A percentile compares a stretch with the other conserved stretches of the same genome.
phyloP scores from a whole-genome alignment of 2,797 vertebrate species.

The Ceryle rudis region DNA sequence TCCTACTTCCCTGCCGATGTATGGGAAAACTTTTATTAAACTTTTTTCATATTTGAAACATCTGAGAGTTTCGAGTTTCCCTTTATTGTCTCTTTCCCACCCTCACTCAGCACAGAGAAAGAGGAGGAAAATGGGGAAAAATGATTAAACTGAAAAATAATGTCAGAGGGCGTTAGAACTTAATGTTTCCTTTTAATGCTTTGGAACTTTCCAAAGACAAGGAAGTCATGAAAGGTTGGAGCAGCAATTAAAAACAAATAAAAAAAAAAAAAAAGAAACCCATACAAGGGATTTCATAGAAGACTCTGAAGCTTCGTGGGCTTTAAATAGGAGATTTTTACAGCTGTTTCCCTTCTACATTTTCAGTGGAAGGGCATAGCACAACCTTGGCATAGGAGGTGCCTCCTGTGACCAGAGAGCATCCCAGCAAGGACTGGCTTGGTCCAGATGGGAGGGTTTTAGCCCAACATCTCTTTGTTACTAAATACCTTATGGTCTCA shows the following conservation, averaged over 20 bases:
- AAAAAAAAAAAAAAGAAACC: background rate
- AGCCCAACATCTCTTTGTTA: background rate
- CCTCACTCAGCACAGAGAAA: conserved; percentile 50
- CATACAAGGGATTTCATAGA: conserved; percentile 32
- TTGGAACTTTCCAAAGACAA: conserved; percentile 46
- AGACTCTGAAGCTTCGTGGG: conserved; percentile 31
- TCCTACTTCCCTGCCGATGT: background rate
- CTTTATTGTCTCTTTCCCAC: conserved; percentile 74
- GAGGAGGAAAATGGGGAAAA: conserved; percentile 49
- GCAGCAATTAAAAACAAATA: conserved; percentile 60
- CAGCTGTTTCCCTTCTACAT: conserved; percentile 32
- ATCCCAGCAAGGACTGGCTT: background rate
- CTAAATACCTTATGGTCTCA: background rate
- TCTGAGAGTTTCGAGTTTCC: conserved; percentile 62
- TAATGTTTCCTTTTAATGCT: conserved; percentile 59
- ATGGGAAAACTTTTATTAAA: conserved; percentile 55
- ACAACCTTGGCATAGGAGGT: background rate
- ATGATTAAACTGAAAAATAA: conserved; percentile 65
- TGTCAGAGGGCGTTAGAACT: conserved; percentile 42
- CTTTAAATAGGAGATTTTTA: conserved; percentile 62
- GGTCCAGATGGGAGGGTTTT: background rate
- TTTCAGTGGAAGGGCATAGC: conserved; percentile 6
- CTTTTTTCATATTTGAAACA: conserved; percentile 57
- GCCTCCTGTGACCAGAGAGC: background rate
- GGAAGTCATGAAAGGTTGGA: conserved; percentile 66